Evolutionary conservation across 92 coral and sea anemone genomes (phyloP), one percentile per base, ranked within the genome.

Genomic region (Bergia puertoricense): DNA sequence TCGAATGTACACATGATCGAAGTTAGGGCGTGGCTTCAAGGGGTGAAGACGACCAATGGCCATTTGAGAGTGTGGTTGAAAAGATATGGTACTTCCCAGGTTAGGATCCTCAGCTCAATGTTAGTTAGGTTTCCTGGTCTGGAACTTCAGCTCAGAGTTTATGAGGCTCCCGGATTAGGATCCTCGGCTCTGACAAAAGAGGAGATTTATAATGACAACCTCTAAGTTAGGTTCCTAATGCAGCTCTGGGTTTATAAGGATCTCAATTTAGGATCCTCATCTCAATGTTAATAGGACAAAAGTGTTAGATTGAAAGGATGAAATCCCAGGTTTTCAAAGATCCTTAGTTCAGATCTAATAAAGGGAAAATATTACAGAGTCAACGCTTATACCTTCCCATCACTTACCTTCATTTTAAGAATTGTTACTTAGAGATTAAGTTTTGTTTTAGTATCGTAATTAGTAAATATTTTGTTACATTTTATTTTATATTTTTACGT

Each of bases 41-140:
- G 85, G 42, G 85, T 59, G 74, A 81, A 20, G 30, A 81, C 85
- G 15, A 81, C 48, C 51, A 81, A 40, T 13, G 85, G 85, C 13
- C 85, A 81, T 40, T 36, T 81, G 39, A 66, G 85, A 57, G 85
- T 81, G 38, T 81, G 85, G 85, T 8, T 81, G 72, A 81, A 81
- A 65, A 74, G 85, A 23, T 81, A 81, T 81, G 85, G 85, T 1
- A 81, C 85, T 16, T 81, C 85, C 71, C 85, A 81, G 85, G 74
- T 81, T 38, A 81, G 85, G 42, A 74, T 75, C 51, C 37, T 15
- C 79, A 75, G 79, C 11, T 75, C 46, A 75, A 3, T 18, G 23
- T 0, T 62, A 62, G 20, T 6, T 57, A 57, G 68, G 69, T 23
- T 62, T 22, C 69, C 23, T 62, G 69, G n/a, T 16, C 20, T 6